Evolutionary conservation across 2,113 vertebrate species (phyloP), one percentile per base, ranked within the genome.

Genomic region (Saguinus midas): DNA sequence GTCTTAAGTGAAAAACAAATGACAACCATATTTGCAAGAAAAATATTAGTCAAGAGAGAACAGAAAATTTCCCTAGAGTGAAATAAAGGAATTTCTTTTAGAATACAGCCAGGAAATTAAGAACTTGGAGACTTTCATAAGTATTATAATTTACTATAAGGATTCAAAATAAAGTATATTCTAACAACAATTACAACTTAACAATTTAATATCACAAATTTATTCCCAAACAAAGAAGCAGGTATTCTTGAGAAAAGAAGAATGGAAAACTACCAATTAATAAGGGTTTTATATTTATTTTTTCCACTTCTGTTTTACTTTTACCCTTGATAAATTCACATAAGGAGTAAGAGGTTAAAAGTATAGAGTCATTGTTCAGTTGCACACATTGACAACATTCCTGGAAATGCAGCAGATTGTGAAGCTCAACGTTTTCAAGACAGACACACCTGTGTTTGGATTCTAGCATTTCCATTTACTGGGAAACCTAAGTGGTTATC

Each of bases 41-140:
- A 95, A 96, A 8, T 40, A 12, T 88, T 91, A 73, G 75, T 94
- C 40, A 92, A 95, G 97, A 97, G 76, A 80, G 37, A 83, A 2
- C 16, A 96, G 27, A 82, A 79, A 35, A 40, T 92, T 96, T 25
- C 45, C 86, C 40, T 92, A 55, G 97, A 97, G 9, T 52, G 57
- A 96, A 95, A 10, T 21, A n/a, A 52, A 94, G 21, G 23, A 17
- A 48, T 94, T 57, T 79, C 12, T 75, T 68, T 80, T 29, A 84
- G n/a, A 93, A 87, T 72, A 50, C 75, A 87, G 9, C 25, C 55
- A 68, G 6, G n/a, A 37, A 89, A 79, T 90, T 25, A 68, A 87
- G 45, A 57, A 37, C 52, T 61, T 81, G 23, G n/a, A 43, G 21
- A 43, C 11, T 50, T 72, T 75, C 3, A 13, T 61, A 84, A 91